Evolutionary conservation across 2,888 invertebrate genomes (phyloP).

Genomic region (Lymantria dispar): DNA sequence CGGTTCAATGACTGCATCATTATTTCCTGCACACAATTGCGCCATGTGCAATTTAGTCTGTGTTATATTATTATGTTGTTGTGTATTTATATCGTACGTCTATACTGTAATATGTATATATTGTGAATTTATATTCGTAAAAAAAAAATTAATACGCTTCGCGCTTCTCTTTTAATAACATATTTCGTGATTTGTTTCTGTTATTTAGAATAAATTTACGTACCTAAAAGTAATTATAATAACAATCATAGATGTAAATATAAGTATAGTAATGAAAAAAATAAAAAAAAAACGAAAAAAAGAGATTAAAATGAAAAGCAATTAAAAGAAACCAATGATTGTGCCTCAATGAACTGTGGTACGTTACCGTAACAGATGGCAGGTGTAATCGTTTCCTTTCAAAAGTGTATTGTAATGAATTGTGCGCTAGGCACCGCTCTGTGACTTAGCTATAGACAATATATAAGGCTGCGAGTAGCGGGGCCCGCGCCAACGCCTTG

Average conservation of each 20-base stretch:
- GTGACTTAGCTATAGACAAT: slow-evolving; percentile 60
- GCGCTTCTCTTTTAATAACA: slow-evolving; percentile 77
- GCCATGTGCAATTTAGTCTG: slow-evolving; percentile 81
- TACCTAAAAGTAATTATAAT: slow-evolving; percentile 82
- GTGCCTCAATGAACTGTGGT: slow-evolving; percentile 83
- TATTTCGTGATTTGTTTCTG: slow-evolving; percentile 81
- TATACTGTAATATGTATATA: slow-evolving; percentile 81
- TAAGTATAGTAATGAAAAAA: slow-evolving; percentile 44
- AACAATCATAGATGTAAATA: slow-evolving; percentile 72
- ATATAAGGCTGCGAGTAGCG: slow-evolving; percentile 65
- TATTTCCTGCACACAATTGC: slow-evolving; percentile 75
- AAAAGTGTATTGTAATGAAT: slow-evolving; percentile 64
- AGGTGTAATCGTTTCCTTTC: slow-evolving; percentile 73
- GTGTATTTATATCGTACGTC: slow-evolving; percentile 79
- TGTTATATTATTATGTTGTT: slow-evolving; percentile 82
- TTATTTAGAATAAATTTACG: slow-evolving; percentile 82
- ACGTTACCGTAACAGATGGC: slow-evolving; percentile 81
- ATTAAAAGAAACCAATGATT: slow-evolving; percentile 82
- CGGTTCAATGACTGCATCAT: slow-evolving; percentile 78
- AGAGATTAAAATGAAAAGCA: slow-evolving; percentile 64
- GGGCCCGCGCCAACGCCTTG: slow-evolving; percentile 69
- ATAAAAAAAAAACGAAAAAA: slow-evolving; percentile 49
- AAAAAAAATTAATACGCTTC: slow-evolving; percentile 78
- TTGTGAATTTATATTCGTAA: slow-evolving; percentile 80
- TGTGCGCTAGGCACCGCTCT: slow-evolving; percentile 60